Evolutionary conservation across 1,140 invertebrate genomes (phyloP).

Genomic region (Eufriesea mexicana): DNA sequence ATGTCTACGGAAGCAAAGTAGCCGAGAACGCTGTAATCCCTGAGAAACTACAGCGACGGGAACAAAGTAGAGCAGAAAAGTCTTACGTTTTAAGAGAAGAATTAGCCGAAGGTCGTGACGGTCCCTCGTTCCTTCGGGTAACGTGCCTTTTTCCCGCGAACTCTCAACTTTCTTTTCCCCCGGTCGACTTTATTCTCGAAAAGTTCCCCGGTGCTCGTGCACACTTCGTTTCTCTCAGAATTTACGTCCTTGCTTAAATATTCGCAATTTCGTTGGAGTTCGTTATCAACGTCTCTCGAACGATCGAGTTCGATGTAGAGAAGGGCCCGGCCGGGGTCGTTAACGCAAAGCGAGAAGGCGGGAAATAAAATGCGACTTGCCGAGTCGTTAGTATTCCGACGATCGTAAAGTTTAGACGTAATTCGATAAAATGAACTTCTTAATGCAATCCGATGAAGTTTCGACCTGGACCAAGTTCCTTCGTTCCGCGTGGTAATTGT

Average conservation of each 20-base stretch:
- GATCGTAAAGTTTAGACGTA: constrained; percentile 33
- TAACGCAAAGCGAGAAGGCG: background rate
- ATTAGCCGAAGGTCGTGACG: constrained; percentile 19
- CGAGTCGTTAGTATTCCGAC: constrained; percentile 37
- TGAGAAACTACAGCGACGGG: background rate
- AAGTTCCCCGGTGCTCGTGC: constrained; percentile 32
- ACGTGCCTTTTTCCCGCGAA: constrained; percentile 4
- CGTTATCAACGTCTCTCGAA: background rate
- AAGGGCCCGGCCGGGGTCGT: background rate
- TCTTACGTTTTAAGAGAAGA: constrained; percentile 15
- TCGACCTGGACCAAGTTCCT: background rate
- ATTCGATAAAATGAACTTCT: constrained; percentile 41
- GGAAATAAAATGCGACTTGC: constrained; percentile 19
- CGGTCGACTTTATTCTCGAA: background rate
- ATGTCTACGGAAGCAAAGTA: background rate
- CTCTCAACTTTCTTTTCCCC: background rate
- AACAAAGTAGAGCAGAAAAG: background rate
- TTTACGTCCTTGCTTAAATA: constrained; percentile 43
- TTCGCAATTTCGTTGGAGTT: background rate
- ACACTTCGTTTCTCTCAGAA: constrained; percentile 26
- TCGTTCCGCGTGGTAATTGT: background rate
- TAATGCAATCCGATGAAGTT: constrained; percentile 30
- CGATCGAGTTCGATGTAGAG: background rate
- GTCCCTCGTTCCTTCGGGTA: background rate
- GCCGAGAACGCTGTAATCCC: background rate